phyloP scores from a whole-genome alignment of 2,113 vertebrate genomes.

The Morphnarchus princeps region DNA sequence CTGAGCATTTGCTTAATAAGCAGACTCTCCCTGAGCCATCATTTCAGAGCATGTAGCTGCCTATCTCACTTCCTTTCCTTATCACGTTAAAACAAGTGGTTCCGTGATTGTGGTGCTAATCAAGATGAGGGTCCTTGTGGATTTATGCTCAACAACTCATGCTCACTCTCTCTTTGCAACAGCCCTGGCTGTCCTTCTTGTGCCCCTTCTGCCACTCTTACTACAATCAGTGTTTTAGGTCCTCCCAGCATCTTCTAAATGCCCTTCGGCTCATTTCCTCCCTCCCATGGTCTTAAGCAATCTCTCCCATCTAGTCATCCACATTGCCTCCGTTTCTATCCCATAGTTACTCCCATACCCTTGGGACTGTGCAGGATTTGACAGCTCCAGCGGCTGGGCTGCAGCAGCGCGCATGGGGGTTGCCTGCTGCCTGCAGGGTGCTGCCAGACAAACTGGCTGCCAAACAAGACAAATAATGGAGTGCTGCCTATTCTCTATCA shows the following conservation, averaged over 20 bases:
- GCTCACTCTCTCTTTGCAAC: background rate
- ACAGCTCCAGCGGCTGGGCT: background rate
- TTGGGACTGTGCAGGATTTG: background rate
- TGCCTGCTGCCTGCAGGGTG: background rate
- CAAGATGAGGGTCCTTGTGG: conserved; percentile 25
- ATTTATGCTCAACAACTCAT: background rate
- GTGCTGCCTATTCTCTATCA: background rate
- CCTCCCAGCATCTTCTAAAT: background rate
- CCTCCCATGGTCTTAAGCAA: background rate
- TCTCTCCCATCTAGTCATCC: background rate
- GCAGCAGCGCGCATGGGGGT: accelerated
- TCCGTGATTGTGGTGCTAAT: conserved; percentile 24
- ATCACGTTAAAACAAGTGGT: conserved; percentile 24
- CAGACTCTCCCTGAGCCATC: background rate
- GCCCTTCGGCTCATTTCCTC: background rate
- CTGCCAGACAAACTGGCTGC: background rate
- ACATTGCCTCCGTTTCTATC: background rate
- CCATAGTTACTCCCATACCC: background rate
- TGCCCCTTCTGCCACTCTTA: background rate
- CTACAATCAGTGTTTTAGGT: background rate
- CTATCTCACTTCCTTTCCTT: conserved; percentile 35
- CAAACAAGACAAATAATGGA: background rate
- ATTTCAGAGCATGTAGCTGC: background rate
- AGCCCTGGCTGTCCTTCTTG: background rate
- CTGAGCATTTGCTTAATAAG: background rate